A percentile compares a stretch with the other conserved stretches of the same genome.
These are phyloP conservation scores for Cyprinodon tularosa DNA, from an alignment of 2,113 vertebrate species.

Conservation along the genomic window DNA sequence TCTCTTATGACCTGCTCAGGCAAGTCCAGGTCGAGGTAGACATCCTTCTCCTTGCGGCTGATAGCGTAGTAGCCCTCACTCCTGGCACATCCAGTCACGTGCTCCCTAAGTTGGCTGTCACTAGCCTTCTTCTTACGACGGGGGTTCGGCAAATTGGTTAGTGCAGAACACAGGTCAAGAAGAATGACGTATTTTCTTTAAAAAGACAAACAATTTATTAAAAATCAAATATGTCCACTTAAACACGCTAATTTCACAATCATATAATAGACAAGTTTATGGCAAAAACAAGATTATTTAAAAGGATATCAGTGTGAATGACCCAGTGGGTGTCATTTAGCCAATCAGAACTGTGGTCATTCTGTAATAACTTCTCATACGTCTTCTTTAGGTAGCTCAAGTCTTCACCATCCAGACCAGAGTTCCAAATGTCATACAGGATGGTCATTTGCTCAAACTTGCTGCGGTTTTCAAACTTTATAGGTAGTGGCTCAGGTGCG, in stretches of 20 bases:
- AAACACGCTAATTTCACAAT: not conserved
- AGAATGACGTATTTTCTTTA: not conserved
- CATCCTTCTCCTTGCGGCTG: conserved; percentile 93
- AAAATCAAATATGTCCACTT: not conserved
- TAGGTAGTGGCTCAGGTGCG: not conserved
- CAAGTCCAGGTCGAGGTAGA: conserved; percentile 88
- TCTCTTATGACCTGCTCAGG: conserved; percentile 84
- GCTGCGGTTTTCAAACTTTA: conserved; percentile 83
- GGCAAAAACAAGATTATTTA: not conserved
- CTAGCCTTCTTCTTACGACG: conserved; percentile 85
- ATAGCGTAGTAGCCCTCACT: conserved; percentile 94
- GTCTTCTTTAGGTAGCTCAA: conserved; percentile 83
- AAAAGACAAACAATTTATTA: too few species aligned
- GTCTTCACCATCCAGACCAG: conserved; percentile 88
- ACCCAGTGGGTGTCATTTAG: conserved; percentile 97
- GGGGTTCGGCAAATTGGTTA: conserved; percentile 89
- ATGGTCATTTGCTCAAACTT: conserved; percentile 97
- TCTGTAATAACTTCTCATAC: conserved; percentile 88
- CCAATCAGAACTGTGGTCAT: conserved; percentile 89
- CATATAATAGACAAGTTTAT: not conserved
- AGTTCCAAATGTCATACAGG: conserved; percentile 95
- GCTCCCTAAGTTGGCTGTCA: conserved; percentile 84
- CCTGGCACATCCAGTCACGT: conserved; percentile 89
- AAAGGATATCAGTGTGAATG: conserved; percentile 92
- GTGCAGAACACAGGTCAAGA: conserved; percentile 84